Evolutionary conservation across 2,888 invertebrate species (phyloP), one percentile per base, ranked within the genome.

Genomic region (Rhamnusium bicolor): DNA sequence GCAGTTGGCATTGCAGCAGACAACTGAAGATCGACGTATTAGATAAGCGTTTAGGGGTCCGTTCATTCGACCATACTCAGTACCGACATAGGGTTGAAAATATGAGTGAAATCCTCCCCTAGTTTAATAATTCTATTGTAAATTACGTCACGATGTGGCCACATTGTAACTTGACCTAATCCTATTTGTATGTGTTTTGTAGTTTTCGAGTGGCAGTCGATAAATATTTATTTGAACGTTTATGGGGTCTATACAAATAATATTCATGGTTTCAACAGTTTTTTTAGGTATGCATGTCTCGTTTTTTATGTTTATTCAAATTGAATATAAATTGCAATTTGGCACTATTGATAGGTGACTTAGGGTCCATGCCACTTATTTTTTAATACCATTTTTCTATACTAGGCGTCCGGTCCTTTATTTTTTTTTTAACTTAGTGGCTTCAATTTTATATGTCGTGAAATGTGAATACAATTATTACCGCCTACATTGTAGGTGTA

Each of bases 101-200:
- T 71, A 19, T 21, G 14, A 60, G 32, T 46, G 27, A 32, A 56
- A 40, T 21, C 62, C 58, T 67, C 75, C 77, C 77, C 65, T 58
- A 72, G 60, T 69, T 75, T 73, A 75, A 70, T 79, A 72, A 74
- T 78, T 71, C 78, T 69, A 79, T 82, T 83, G 82, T 81, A 69
- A 73, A 78, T 79, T 77, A 70, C 75, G 79, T 80, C 77, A 79
- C 81, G 79, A 78, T 75, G 76, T 81, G 82, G 79, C 80, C 81
- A 82, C 81, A 81, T 80, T 81, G 83, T 79, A 81, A 82, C 77
- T 73, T 79, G 80, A 82, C 80, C 82, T 83, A 79, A 82, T 82
- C 80, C 79, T 78, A 82, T 82, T 81, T 82, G 80, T 81, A 80
- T 74, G 73, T 79, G 80, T 81, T 80, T 78, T 81, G 81, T 81